These are phyloP conservation scores for Brachionus calyciflorus DNA, from an alignment of 1,140 invertebrate genomes.

Conservation along the genomic window DNA sequence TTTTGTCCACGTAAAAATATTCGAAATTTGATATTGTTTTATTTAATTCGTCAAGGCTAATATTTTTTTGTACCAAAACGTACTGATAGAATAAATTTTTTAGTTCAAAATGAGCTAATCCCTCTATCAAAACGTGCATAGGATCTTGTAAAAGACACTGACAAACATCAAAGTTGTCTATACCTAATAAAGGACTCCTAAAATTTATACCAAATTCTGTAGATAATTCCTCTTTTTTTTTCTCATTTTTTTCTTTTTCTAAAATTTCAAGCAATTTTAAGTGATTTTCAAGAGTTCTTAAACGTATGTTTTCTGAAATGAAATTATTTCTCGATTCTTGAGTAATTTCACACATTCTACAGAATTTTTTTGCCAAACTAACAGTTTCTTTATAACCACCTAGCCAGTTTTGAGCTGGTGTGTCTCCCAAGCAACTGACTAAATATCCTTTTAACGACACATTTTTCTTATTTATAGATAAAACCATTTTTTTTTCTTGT, in stretches of 20 bases:
- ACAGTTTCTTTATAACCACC: not conserved
- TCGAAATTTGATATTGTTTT: not conserved
- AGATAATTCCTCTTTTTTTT: not conserved
- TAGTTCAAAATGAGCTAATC: not conserved
- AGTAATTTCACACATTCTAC: not conserved
- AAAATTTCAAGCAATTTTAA: not conserved
- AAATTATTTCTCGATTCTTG: not conserved
- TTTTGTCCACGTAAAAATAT: not conserved
- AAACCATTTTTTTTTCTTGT: not conserved
- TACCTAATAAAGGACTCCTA: not conserved
- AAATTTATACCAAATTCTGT: not conserved
- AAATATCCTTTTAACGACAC: not conserved
- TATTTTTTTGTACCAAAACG: not conserved
- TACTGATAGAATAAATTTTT: not conserved
- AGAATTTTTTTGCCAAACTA: not conserved
- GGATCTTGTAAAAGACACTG: not conserved
- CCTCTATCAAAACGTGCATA: not conserved
- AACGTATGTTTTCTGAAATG: not conserved
- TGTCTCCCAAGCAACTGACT: not conserved
- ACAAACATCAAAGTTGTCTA: not conserved
- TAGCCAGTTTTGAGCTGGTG: not conserved
- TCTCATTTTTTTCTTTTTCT: not conserved
- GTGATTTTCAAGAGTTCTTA: not conserved
- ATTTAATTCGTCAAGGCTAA: not conserved
- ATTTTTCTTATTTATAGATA: not conserved